phyloP scores from a whole-genome alignment of 2,888 invertebrate species.

The Sclerodermus sp. region DNA sequence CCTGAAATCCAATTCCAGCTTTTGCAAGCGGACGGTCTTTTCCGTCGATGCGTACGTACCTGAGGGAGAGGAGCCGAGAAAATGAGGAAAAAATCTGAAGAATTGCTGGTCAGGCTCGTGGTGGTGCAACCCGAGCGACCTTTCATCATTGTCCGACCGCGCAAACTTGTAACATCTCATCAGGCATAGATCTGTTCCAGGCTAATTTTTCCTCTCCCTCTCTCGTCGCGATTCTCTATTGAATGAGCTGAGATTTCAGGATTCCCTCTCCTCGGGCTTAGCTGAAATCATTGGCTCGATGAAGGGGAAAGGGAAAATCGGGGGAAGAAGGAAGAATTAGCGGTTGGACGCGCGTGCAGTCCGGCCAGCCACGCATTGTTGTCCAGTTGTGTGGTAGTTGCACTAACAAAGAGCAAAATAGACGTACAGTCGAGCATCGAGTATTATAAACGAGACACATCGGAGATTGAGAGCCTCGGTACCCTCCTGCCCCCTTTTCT shows the following conservation, averaged over 20 bases:
- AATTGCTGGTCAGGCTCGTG: neutral
- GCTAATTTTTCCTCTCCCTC: no score
- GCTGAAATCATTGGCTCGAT: slow-evolving; percentile 6
- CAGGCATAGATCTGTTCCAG: no score
- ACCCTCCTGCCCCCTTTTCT: slow-evolving; percentile 30
- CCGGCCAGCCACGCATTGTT: slow-evolving; percentile 48
- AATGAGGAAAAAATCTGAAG: slow-evolving; percentile 7
- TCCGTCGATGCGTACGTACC: neutral
- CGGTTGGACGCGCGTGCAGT: slow-evolving; percentile 53
- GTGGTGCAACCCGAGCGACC: no score
- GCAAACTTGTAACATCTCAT: no score
- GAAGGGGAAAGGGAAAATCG: slow-evolving; percentile 17
- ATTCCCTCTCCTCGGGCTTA: neutral
- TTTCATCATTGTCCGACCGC: no score
- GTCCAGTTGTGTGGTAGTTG: slow-evolving; percentile 49
- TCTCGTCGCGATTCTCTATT: no score
- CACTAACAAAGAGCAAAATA: slow-evolving; percentile 23
- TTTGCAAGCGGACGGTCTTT: neutral
- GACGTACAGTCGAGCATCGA: slow-evolving; percentile 4
- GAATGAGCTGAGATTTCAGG: no score
- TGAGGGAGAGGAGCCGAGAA: slow-evolving; percentile 15
- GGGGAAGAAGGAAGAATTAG: slow-evolving; percentile 48
- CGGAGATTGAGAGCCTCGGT: slow-evolving; percentile 6
- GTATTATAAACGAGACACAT: neutral
- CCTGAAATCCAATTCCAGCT: slow-evolving; percentile 44